Evolutionary conservation across 64 coral and sea anemone species (phyloP), one percentile per base, ranked within the genome.

Genomic region (Catalaphyllia jardinei): DNA sequence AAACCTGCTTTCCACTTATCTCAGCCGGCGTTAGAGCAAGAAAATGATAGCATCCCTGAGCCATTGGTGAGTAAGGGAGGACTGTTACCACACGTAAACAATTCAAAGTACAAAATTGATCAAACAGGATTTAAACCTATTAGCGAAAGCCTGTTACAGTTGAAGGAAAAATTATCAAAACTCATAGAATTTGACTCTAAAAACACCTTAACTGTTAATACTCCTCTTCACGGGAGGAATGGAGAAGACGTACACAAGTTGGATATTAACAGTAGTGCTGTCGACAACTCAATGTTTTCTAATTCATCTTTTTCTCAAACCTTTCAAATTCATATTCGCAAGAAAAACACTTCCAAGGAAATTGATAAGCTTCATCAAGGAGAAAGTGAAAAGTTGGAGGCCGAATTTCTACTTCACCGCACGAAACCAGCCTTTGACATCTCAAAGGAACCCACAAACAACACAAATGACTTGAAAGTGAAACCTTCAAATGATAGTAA

Each of bases 101-200:
- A 67, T 5, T 64, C 81, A 85, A 69, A 30, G 50, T 39, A 52
- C 22, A 38, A 38, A 31, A n/a, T 29, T 24, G 20, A 22, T 9
- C n/a, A 71, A 42, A 60, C 65, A 69, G 22, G 25, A 10, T n/a
- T 69, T 27, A 69, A 69, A 69, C 20, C 65, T 27, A 69, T 69
- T 24, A 69, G 65, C 65, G 29, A 51, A 6, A 51, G 67, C 31
- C n/a, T 85, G 63, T 25, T 85, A 25, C 63, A 85, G 15, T 39
- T 85, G 33, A 39, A 85, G 22, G 81, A 85, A 51, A 85, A 85
- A 24, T 13, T 85, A 71, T 71, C 63, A 29, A 85, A 85, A 63
- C 50, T 85, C 33, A 39, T 67, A 22, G 62, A 29, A 85, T 51
- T 85, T 71, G 31, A 83, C 65, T 31, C 18, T 13, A 35, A 38